Conservation (phyloP, 2,888 invertebrate genomes). For the Venusia cambrica region DNA sequence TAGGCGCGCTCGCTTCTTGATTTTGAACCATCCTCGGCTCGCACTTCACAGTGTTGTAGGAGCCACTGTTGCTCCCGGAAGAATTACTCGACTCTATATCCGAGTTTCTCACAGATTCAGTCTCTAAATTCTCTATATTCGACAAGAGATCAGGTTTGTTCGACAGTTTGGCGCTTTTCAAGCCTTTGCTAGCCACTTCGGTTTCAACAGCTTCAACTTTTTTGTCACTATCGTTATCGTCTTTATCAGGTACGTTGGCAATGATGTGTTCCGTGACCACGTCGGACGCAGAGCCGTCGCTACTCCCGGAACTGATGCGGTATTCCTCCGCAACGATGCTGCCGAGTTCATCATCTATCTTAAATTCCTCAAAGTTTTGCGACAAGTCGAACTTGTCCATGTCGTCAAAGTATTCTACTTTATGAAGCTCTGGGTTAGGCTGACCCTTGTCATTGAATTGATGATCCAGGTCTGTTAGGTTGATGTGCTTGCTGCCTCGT, state of each 20-base stretch:
- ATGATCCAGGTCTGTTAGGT: conserved; percentile 67
- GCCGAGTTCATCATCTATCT: conserved; percentile 86
- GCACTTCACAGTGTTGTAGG: conserved; percentile 71
- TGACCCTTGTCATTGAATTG: conserved; percentile 63
- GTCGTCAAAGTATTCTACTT: conserved; percentile 73
- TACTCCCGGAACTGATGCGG: conserved; percentile 76
- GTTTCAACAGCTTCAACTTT: conserved; percentile 57
- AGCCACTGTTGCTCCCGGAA: conserved; percentile 75
- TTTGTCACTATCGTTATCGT: conserved; percentile 49
- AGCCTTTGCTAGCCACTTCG: conserved; percentile 48
- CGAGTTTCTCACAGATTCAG: conserved; percentile 83
- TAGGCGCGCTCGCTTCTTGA: conserved; percentile 51
- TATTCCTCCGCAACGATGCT: conserved; percentile 75
- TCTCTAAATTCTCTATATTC: conserved; percentile 79
- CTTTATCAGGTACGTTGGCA: conserved; percentile 59
- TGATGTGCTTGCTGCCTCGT: conserved; percentile 66
- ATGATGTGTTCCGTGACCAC: conserved; percentile 64
- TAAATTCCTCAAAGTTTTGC: conserved; percentile 90
- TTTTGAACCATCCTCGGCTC: conserved; percentile 64
- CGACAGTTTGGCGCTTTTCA: conserved; percentile 72
- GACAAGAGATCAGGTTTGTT: conserved; percentile 79
- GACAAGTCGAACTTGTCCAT: conserved; percentile 85
- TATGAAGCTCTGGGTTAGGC: conserved; percentile 55
- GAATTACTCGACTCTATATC: conserved; percentile 84
- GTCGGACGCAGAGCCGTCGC: conserved; percentile 70